Evolutionary conservation across 1,140 invertebrate species (phyloP).

Genomic region (Bombus picipes): DNA sequence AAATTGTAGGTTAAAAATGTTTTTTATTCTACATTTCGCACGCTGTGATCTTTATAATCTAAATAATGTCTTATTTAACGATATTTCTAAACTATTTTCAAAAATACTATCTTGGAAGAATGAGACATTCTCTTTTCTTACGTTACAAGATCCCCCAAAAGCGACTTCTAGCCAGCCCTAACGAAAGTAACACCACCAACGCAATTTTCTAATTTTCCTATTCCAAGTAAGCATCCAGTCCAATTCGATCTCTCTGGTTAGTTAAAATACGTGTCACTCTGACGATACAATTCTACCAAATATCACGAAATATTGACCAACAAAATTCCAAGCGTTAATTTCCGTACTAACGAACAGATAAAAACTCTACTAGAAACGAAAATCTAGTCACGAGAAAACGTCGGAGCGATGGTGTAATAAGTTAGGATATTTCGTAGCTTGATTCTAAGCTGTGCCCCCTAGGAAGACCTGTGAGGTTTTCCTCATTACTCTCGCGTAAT

Average conservation of each 20-base stretch:
- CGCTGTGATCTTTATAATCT: too few species aligned
- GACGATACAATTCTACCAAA: neutral
- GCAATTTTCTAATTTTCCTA: neutral
- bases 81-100: too few species aligned
- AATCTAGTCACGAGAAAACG: neutral
- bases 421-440: neutral
- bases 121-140: too few species aligned
- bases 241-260: neutral
- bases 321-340: neutral
- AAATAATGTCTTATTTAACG: too few species aligned
- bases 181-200: neutral
- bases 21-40: too few species aligned
- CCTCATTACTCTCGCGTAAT: conserved; percentile 32
- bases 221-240: neutral
- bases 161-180: too few species aligned
- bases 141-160: fast-evolving
- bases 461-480: neutral
- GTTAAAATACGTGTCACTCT: neutral
- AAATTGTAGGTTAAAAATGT: too few species aligned
- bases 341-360: neutral
- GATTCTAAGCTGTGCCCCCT: neutral
- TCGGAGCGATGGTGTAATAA: neutral
- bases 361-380: neutral
- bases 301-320: neutral
- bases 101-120: too few species aligned